Evolutionary conservation across 2,888 invertebrate species (phyloP).

Genomic region (Cybosia mesomella): DNA sequence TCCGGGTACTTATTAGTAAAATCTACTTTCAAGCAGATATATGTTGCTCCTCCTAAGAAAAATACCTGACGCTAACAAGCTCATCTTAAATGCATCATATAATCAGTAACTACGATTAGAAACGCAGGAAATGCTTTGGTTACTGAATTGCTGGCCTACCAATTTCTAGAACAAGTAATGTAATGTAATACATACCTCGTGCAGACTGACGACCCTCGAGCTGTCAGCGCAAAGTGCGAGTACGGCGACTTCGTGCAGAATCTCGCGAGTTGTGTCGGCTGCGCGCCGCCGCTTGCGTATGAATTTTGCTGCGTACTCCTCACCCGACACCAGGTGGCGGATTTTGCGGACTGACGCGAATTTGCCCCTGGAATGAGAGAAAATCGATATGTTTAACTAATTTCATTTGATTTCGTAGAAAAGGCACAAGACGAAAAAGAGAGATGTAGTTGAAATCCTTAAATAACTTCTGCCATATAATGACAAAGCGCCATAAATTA

Average conservation of each 20-base stretch:
- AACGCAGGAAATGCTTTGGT: no score
- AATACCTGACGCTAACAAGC: no score
- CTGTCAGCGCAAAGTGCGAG: conserved; percentile 94
- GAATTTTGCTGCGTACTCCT: conserved; percentile 98
- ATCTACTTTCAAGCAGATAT: neutral
- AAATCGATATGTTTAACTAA: neutral
- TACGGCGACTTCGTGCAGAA: conserved; percentile 97
- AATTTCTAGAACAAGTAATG: no score
- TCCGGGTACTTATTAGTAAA: no score
- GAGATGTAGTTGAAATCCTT: neutral
- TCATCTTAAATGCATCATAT: no score
- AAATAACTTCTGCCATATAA: no score
- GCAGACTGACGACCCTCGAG: conserved; percentile 95
- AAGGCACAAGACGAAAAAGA: neutral
- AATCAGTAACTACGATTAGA: no score
- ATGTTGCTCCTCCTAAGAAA: neutral
- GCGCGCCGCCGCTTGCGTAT: conserved; percentile 96
- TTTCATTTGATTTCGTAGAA: neutral
- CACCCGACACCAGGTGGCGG: conserved; percentile 93
- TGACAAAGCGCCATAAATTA: no score
- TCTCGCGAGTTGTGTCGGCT: conserved; percentile 94
- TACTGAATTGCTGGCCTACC: no score
- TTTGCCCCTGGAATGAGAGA: conserved; percentile 93
- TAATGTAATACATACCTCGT: conserved; percentile 88
- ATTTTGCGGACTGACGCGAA: conserved; percentile 98